Evolutionary conservation across 2,888 invertebrate species (phyloP).

Genomic region (Apodemia duryi): DNA sequence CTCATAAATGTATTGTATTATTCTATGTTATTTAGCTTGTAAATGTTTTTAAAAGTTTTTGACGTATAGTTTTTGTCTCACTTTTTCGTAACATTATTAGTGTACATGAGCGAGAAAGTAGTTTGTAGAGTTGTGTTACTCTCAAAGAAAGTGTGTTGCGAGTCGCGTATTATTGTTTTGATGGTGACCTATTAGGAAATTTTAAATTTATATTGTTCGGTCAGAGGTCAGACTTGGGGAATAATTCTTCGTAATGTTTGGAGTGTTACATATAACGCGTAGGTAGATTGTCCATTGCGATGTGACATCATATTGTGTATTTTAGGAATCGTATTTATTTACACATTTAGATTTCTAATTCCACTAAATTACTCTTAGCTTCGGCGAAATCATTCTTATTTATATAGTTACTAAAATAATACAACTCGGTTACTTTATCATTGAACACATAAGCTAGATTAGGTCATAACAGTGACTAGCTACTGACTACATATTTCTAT

Average conservation of each 20-base stretch:
- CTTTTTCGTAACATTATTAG: slow-evolving; percentile 35
- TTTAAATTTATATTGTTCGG: slow-evolving; percentile 42
- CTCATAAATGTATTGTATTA: slow-evolving; percentile 28
- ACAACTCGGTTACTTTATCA: background rate
- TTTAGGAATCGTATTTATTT: slow-evolving; percentile 41
- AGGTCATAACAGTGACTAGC: slow-evolving; percentile 2
- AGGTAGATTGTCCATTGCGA: slow-evolving; percentile 40
- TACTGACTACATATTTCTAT: slow-evolving; percentile 3
- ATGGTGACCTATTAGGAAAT: slow-evolving; percentile 66
- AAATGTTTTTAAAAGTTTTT: slow-evolving; percentile 61
- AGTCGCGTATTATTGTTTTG: slow-evolving; percentile 66
- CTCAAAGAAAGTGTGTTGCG: slow-evolving; percentile 59
- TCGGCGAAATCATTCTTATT: background rate
- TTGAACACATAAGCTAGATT: slow-evolving; percentile 3
- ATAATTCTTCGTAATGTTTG: slow-evolving; percentile 34
- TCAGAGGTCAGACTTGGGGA: slow-evolving; percentile 40
- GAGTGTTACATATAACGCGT: slow-evolving; percentile 48
- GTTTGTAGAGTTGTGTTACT: slow-evolving; percentile 45
- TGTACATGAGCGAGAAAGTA: slow-evolving; percentile 51
- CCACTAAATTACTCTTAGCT: background rate
- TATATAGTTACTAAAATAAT: background rate
- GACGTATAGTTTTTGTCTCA: slow-evolving; percentile 53
- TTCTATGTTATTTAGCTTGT: slow-evolving; percentile 41
- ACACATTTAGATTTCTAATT: slow-evolving; percentile 17
- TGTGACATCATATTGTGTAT: slow-evolving; percentile 56